phyloP scores from a whole-genome alignment of 2,113 vertebrate genomes.

The Epinephelus fuscoguttatus region DNA sequence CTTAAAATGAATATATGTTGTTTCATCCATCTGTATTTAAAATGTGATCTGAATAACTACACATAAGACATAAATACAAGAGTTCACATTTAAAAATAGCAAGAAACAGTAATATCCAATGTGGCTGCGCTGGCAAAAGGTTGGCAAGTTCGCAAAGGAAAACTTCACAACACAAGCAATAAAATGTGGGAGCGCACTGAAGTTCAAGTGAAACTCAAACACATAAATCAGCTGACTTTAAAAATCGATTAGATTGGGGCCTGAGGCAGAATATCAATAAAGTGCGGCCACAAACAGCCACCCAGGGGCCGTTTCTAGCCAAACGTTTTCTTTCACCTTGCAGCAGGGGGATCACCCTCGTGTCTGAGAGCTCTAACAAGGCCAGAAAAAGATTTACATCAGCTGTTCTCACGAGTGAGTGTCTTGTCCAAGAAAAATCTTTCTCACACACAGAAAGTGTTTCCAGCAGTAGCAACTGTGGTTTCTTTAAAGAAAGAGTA shows the following conservation, averaged over 20 bases:
- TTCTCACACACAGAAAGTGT: not conserved
- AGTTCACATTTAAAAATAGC: constrained; percentile 17
- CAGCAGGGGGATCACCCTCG: constrained; percentile 17
- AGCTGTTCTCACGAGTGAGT: constrained; percentile 26
- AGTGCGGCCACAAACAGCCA: constrained; percentile 44
- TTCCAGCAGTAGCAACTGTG: constrained; percentile 31
- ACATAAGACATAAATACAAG: constrained; percentile 13
- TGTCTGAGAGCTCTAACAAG: constrained; percentile 28
- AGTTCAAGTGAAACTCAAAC: constrained; percentile 29
- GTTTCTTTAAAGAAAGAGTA: constrained; percentile 8
- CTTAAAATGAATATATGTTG: not conserved
- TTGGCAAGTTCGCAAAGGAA: constrained; percentile 25
- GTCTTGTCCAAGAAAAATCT: constrained; percentile 40
- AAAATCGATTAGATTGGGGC: constrained; percentile 35
- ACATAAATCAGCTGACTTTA: constrained; percentile 46
- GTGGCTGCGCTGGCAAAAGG: constrained; percentile 2
- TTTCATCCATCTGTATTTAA: constrained; percentile 8
- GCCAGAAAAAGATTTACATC: constrained; percentile 35
- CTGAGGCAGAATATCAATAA: constrained; percentile 22
- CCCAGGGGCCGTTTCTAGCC: constrained; percentile 15
- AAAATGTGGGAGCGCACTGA: constrained; percentile 15
- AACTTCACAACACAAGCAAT: constrained; percentile 8
- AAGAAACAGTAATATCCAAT: constrained; percentile 10
- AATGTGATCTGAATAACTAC: constrained; percentile 5
- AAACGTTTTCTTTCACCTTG: constrained; percentile 31